phyloP scores from a whole-genome alignment of 35 echinoderm and acorn worm genomes.

The Hemicentrotus pulcherrimus region DNA sequence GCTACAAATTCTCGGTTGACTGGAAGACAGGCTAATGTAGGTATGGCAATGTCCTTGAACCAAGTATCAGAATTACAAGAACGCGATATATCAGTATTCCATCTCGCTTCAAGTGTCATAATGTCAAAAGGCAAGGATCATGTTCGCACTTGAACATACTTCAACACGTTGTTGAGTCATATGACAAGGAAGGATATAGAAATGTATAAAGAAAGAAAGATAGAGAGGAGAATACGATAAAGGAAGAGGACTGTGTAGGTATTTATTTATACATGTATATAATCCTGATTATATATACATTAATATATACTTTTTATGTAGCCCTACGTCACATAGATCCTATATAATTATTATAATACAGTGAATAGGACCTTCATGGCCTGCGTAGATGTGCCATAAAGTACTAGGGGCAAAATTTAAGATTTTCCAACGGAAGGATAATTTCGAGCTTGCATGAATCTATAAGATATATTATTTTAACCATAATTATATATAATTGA shows the following conservation, averaged over 20 bases:
- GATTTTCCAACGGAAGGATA: too few relatives aligned
- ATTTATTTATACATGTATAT: too few relatives aligned
- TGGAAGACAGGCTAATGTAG: background rate
- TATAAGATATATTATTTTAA: too few relatives aligned
- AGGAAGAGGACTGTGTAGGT: background rate
- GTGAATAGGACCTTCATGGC: too few relatives aligned
- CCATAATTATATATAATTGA: too few relatives aligned
- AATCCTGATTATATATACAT: too few relatives aligned
- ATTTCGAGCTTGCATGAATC: too few relatives aligned
- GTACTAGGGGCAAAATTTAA: too few relatives aligned
- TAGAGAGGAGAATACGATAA: background rate
- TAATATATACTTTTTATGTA: too few relatives aligned
- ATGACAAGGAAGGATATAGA: background rate
- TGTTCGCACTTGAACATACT: background rate
- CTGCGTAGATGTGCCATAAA: too few relatives aligned
- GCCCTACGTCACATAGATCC: too few relatives aligned
- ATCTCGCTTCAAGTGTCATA: background rate
- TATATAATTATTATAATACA: too few relatives aligned
- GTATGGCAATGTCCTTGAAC: background rate
- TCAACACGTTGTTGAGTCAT: background rate
- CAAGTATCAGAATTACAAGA: background rate
- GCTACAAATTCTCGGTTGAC: background rate
- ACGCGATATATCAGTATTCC: background rate
- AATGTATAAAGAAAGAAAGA: background rate
- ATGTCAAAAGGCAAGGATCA: background rate